Evolutionary conservation across 2,888 invertebrate genomes (phyloP).

Genomic region (Noctua fimbriata): DNA sequence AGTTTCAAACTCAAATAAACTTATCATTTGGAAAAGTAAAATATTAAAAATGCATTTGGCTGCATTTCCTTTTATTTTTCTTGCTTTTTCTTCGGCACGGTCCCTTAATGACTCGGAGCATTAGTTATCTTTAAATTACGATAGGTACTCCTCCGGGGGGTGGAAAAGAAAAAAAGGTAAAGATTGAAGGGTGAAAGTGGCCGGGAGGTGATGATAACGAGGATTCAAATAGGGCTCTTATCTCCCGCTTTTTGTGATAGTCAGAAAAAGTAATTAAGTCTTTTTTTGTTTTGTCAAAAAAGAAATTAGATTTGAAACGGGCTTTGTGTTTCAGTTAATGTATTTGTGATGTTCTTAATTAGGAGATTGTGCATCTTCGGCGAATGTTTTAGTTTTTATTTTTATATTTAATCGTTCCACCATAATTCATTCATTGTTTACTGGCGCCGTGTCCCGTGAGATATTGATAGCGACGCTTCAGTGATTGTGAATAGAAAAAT

Average conservation of each 20-base stretch:
- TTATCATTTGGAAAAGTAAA: constrained; percentile 56
- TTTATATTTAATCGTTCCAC: constrained; percentile 64
- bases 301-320: constrained; percentile 84
- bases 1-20: constrained; percentile 53
- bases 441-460: constrained; percentile 53
- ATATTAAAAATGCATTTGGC: constrained; percentile 86
- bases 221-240: constrained; percentile 85
- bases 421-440: constrained; percentile 62
- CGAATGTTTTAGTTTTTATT: constrained; percentile 66
- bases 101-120: constrained; percentile 86
- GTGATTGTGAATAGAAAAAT: constrained; percentile 40
- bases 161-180: constrained; percentile 75
- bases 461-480: constrained; percentile 62
- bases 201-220: constrained; percentile 85
- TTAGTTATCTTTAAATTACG: constrained; percentile 89
- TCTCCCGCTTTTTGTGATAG: constrained; percentile 84
- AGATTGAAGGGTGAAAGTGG: constrained; percentile 84
- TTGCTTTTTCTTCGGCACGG: constrained; percentile 74
- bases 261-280: constrained; percentile 88
- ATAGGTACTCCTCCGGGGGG: constrained; percentile 81
- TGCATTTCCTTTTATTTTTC: constrained; percentile 75
- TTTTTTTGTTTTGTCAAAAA: constrained; percentile 83
- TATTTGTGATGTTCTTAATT: constrained; percentile 85
- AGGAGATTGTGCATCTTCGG: constrained; percentile 77
- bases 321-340: constrained; percentile 79